Base-by-base conservation (phyloP, 1,140 invertebrate species). In the Zaprionus tsacasi region DNA sequence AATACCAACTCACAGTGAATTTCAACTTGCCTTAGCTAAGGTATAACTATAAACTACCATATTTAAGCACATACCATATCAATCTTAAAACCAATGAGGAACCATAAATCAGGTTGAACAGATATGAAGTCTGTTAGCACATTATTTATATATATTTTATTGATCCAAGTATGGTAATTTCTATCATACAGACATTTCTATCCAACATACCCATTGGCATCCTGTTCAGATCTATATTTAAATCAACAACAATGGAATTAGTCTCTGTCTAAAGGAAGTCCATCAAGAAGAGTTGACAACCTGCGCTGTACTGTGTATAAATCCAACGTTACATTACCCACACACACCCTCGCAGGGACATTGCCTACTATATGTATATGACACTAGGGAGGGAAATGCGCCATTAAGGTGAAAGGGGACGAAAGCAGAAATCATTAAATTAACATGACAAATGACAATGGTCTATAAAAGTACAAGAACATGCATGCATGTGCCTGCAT, bases 361-460 rank as follows among this genome's bases (percentile, higher is more conserved):
- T 81, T 57, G 72, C 66, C 72, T 79, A 21, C 21, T 21, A 21
- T 21, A 21, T 21, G 2, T 21, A 77, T 73, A 70, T 71, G 48
- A 59, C 60, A 30, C 8, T 52, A 15, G 6, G n/a, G 13, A 7
- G 7, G 59, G 7, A 12, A 50, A 48, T 59, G 68, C 70, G 75
- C 63, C 58, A 72, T 60, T 78, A 67, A 67, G 43, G 36, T 27
- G 12, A 11, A 27, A 6, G 36, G 36, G 27, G 5, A 54, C 12
- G 57, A 15, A 17, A 17, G 55, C 59, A 54, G 80, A 80, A 77
- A 85, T 85, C 81, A 75, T 82, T 82, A 85, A 85, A 85, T 85
- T 85, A 85, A 82, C 81, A 85, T 83, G 81, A 85, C 81, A 85
- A 85, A 85, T 82, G 81, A 85, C 81, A 85, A 80, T 74, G 59